Percentiles rank a stretch among this genome's conserved stretches.
Conservation (phyloP, 2,797 vertebrate genomes). For the Rachycentron canadum region DNA sequence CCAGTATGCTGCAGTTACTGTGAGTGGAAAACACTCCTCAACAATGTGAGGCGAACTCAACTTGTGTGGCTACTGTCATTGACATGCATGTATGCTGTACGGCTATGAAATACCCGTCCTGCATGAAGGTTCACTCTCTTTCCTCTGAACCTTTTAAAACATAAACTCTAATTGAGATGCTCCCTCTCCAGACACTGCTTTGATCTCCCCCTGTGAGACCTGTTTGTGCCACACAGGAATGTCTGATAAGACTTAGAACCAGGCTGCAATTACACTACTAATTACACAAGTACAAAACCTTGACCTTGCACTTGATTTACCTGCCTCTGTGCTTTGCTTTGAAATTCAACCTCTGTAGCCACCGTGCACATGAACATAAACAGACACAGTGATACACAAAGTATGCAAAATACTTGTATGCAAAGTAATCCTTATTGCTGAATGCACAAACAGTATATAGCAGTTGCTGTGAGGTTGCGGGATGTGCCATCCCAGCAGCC, state of each 20-base stretch:
- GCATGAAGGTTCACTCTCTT: conserved; percentile 44
- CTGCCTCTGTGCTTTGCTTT: conserved; percentile 39
- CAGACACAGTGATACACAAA: not conserved
- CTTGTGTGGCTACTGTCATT: not conserved
- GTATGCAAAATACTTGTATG: no score
- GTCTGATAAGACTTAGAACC: conserved; percentile 64
- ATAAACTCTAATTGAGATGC: conserved; percentile 62
- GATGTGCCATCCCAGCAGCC: conserved; percentile 73
- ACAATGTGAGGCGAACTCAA: not conserved
- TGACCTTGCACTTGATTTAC: conserved; percentile 65
- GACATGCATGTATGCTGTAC: not conserved
- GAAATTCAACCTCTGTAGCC: conserved; percentile 25
- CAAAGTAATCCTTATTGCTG: conserved; percentile 13
- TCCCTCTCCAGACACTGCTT: conserved; percentile 65
- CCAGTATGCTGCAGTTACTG: not conserved
- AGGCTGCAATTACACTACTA: conserved; percentile 72
- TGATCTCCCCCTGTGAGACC: conserved; percentile 76
- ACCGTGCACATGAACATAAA: conserved; percentile 31
- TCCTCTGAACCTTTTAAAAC: conserved; percentile 66
- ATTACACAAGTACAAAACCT: conserved; percentile 70
- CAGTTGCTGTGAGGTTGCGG: conserved; percentile 30
- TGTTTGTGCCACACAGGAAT: conserved; percentile 66
- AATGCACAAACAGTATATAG: conserved; percentile 11
- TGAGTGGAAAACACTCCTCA: not conserved
- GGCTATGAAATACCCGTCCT: conserved; percentile 35